Evolutionary conservation across 1,140 invertebrate genomes (phyloP), one percentile per base, ranked within the genome.

Genomic region (Pseudobourletiella spinata): DNA sequence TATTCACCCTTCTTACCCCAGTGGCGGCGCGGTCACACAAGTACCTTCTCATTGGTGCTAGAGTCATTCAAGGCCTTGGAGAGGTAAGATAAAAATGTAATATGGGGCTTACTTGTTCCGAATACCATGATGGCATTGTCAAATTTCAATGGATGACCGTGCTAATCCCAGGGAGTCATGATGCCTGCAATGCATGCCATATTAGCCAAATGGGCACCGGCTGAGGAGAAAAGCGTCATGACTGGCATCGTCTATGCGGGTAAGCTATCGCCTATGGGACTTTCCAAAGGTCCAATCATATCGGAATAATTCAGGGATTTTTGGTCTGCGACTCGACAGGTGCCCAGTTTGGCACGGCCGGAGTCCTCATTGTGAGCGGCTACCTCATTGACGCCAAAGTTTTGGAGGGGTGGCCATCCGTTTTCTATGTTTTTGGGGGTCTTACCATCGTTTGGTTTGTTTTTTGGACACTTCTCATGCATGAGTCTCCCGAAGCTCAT

Each of bases 401-500:
- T 6, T 30, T 63, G 51, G 69, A 75, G 15, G 79, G 79, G 6
- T 81, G 80, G 80, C 75, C 76, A 24, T 74, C 74, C 1, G 75
- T 81, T 8, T 81, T 81, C 64, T 81, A 81, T 65, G 59, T 79
- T 6, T 69, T 75, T 22, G 76, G 74, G 24, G 71, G 67, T 24
- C 59, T 75, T 11, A 71, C 72, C 16, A 8, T 74, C 15, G 6
- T 76, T 22, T 75, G 74, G 74, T 83, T 84, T 68, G 57, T 82
- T 1, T 73, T 83, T 25, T 89, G 86, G 86, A 72, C 80, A 62
- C 50, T 83, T 0, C 73, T 86, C 39, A 76, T 87, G 1, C 79
- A 82, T 50, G 86, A 89, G 71, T 79, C 81, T 18, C 92, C 93
- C 0, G 80, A 83, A 44, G 73, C 83, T 64, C 89, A 93, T 76